Percentiles rank a stretch among this genome's conserved stretches.
Evolutionary conservation across 2,797 vertebrate species (phyloP).

Genomic region (Halcyon badia): DNA sequence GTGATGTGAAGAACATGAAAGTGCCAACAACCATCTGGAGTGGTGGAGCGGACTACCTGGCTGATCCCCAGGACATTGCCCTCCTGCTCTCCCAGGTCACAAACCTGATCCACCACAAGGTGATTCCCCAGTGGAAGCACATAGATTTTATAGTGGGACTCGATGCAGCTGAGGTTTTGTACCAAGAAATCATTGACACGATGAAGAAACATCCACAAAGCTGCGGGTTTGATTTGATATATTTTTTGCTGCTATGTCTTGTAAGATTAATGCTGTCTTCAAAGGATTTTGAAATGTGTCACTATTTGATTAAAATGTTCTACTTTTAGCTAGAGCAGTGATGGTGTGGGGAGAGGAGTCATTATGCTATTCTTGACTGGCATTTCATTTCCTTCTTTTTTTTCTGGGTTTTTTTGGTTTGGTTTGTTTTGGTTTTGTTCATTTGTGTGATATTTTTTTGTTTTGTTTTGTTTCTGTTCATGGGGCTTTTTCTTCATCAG

Average conservation of each 20-base stretch:
- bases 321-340: background rate
- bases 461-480: background rate
- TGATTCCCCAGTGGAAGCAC: background rate
- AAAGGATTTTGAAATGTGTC: background rate
- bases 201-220: background rate
- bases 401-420: background rate
- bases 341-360: background rate
- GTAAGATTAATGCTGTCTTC: background rate
- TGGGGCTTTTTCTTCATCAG: background rate
- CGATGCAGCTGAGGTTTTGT: background rate
- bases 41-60: background rate
- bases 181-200: background rate
- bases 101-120: background rate
- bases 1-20: background rate
- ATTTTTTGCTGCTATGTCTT: background rate
- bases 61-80: background rate
- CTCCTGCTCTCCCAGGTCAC: background rate
- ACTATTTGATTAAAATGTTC: background rate
- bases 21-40: background rate
- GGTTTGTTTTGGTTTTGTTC: too few relatives aligned
- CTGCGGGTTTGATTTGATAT: rapidly evolving
- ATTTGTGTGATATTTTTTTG: too few relatives aligned
- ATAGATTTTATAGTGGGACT: background rate
- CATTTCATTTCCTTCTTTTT: background rate
- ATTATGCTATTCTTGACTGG: background rate